These are phyloP conservation scores for Thalassoma bifasciatum DNA, from an alignment of 2,113 vertebrate genomes.

Conservation along the genomic window DNA sequence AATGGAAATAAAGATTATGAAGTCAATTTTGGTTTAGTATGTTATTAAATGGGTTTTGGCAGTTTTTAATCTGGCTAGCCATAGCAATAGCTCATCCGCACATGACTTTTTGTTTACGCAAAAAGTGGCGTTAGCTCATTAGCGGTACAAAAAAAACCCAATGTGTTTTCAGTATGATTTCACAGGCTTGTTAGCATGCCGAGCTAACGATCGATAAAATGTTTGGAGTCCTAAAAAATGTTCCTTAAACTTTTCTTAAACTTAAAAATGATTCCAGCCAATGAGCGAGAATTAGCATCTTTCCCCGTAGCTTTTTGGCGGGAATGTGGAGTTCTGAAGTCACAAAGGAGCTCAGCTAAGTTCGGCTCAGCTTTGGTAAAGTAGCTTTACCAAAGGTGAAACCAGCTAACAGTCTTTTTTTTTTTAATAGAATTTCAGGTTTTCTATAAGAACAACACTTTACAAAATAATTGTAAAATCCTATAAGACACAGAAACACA, in stretches of 20 bases:
- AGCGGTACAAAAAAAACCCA: neutral
- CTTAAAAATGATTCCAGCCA: too few species aligned
- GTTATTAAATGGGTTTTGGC: neutral
- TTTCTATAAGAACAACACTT: conserved; percentile 27
- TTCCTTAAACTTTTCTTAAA: too few species aligned
- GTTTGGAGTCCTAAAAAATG: too few species aligned
- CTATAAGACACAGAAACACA: conserved; percentile 54
- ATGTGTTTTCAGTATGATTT: too few species aligned
- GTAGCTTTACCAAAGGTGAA: conserved; percentile 24
- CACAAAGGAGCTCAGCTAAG: conserved; percentile 2
- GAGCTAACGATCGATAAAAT: neutral
- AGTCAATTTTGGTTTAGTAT: too few species aligned
- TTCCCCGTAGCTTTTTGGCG: too few species aligned
- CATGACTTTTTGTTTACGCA: neutral
- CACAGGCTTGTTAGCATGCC: too few species aligned
- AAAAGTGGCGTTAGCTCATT: neutral
- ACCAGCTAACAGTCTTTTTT: conserved; percentile 65
- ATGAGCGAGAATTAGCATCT: too few species aligned
- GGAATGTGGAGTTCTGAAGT: neutral
- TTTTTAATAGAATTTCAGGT: neutral
- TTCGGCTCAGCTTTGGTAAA: conserved; percentile 4
- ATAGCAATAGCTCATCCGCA: neutral
- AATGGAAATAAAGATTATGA: too few species aligned
- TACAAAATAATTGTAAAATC: conserved; percentile 39
- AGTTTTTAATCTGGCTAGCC: neutral